Percentiles rank a stretch among this genome's conserved stretches.
These are phyloP conservation scores for Dufourea novaeangliae DNA, from an alignment of 1,140 invertebrate species.

Conservation along the genomic window DNA sequence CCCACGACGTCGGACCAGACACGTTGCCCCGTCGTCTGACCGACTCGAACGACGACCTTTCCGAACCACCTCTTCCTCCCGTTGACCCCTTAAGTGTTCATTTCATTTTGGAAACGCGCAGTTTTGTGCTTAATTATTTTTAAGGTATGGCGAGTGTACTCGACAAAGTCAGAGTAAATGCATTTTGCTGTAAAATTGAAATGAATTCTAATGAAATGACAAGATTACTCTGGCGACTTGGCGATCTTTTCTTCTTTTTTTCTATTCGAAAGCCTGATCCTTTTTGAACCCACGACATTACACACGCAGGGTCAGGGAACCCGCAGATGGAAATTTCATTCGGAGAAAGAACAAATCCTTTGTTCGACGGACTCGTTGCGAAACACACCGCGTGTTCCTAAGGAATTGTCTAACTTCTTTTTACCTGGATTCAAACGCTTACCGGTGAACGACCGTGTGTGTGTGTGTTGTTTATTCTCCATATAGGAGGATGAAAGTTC, in stretches of 20 bases:
- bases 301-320: background rate
- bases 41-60: slow-evolving; percentile 46
- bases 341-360: background rate
- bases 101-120: too few relatives aligned
- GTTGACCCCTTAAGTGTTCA: slow-evolving; percentile 6
- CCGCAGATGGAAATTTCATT: background rate
- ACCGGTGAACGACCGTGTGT: background rate
- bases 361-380: background rate
- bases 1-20: slow-evolving; percentile 35
- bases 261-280: too few relatives aligned
- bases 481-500: background rate
- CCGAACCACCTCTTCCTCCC: slow-evolving; percentile 1
- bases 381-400: background rate
- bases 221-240: too few relatives aligned
- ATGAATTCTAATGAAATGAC: too few relatives aligned
- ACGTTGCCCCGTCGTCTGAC: background rate
- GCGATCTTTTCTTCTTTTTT: too few relatives aligned
- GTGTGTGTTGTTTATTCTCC: too few relatives aligned
- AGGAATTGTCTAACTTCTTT: background rate
- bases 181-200: too few relatives aligned
- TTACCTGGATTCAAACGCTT: background rate
- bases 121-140: too few relatives aligned
- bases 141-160: too few relatives aligned
- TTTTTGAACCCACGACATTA: background rate
- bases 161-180: too few relatives aligned